Conservation (phyloP, 2,888 invertebrate species). For the Plagodis pulveraria region DNA sequence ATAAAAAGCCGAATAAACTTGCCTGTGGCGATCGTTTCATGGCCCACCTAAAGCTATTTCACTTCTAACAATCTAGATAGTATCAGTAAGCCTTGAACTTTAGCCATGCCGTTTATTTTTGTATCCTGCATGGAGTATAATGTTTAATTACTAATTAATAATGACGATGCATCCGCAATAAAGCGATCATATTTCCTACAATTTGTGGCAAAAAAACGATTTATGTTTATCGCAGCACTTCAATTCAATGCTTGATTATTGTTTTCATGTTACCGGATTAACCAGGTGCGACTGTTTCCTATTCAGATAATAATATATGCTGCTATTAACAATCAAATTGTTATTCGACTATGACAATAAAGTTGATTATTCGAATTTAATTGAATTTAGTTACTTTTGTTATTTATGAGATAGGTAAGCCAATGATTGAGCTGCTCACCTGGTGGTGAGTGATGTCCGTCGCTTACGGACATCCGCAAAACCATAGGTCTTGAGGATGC, state of each 20-base stretch:
- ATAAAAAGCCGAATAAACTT: background rate
- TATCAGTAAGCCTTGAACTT: slow-evolving; percentile 34
- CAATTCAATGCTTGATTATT: background rate
- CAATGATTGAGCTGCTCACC: too few relatives aligned
- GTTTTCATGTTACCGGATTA: background rate
- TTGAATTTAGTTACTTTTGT: too few relatives aligned
- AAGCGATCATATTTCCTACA: slow-evolving; percentile 31
- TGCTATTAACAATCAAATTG: too few relatives aligned
- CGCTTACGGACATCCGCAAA: too few relatives aligned
- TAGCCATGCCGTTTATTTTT: slow-evolving; percentile 12
- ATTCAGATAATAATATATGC: background rate
- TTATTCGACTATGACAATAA: too few relatives aligned
- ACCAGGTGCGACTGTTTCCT: background rate
- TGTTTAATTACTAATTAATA: slow-evolving; percentile 32
- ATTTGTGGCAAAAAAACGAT: slow-evolving; percentile 8
- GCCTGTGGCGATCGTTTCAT: background rate
- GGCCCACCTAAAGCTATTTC: slow-evolving; percentile 1
- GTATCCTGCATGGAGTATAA: slow-evolving; percentile 22
- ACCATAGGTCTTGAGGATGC: too few relatives aligned
- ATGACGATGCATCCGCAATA: slow-evolving; percentile 35
- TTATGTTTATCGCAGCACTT: slow-evolving; percentile 4
- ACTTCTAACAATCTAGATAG: slow-evolving; percentile 21
- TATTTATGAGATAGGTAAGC: too few relatives aligned
- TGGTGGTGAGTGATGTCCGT: too few relatives aligned
- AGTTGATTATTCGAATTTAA: too few relatives aligned